Evolutionary conservation across 2,797 vertebrate species (phyloP).

Genomic region (Coregonus sp.): DNA sequence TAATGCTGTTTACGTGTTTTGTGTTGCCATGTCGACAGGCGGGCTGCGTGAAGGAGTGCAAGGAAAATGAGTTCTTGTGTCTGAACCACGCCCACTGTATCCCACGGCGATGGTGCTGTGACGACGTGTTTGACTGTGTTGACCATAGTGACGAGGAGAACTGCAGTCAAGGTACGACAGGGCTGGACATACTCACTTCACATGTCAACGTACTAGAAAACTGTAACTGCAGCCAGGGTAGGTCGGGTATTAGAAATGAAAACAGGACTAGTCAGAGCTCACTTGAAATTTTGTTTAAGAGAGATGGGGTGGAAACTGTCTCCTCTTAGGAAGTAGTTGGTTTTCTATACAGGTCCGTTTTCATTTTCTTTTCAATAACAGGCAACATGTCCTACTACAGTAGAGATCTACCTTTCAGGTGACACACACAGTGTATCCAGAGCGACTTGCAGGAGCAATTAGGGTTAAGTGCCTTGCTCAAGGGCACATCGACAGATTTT

Average conservation of each 20-base stretch:
- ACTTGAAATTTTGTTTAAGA: neutral
- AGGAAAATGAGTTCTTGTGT: conserved; percentile 93
- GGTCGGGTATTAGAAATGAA: neutral
- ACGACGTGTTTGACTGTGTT: conserved; percentile 91
- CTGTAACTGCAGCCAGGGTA: conserved; percentile 83
- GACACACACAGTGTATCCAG: no score
- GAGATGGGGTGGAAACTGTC: neutral
- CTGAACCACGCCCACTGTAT: conserved; percentile 94
- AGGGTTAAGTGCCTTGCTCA: no score
- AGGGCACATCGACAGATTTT: no score
- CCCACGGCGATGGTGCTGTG: conserved; percentile 92
- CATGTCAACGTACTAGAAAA: neutral
- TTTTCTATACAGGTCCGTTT: no score
- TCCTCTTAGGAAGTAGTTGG: neutral
- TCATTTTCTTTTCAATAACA: no score
- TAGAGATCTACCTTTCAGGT: no score
- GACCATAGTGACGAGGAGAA: conserved; percentile 94
- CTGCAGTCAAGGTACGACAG: conserved; percentile 84
- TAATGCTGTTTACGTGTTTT: neutral
- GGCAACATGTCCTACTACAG: no score
- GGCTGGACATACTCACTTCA: neutral
- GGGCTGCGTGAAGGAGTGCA: conserved; percentile 92
- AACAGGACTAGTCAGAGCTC: neutral
- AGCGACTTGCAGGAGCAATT: no score
- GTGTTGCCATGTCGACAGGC: conserved; percentile 70